Evolutionary conservation across 2,888 invertebrate species (phyloP).

Genomic region (Ptychoptera albimana): DNA sequence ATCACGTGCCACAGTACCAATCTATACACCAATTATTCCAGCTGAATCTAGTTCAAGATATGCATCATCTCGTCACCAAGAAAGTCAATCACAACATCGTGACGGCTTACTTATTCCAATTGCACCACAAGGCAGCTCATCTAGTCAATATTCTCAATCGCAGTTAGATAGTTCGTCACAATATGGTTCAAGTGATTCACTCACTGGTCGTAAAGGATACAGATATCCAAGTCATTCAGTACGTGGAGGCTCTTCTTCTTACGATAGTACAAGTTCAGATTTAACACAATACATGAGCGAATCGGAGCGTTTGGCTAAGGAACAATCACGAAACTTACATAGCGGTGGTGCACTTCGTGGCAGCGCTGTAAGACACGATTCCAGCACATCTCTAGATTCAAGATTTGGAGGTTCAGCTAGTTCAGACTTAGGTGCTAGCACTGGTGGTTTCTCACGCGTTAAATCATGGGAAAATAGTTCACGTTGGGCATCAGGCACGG

Average conservation of each 20-base stretch:
- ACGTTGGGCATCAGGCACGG: conserved; percentile 29
- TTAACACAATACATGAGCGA: conserved; percentile 21
- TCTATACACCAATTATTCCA: conserved; percentile 5
- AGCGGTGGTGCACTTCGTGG: conserved; percentile 16
- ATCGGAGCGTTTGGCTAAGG: conserved; percentile 22
- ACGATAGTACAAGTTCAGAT: conserved; percentile 12
- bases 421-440: conserved; percentile 8
- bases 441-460: conserved; percentile 17
- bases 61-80: conserved; percentile 14
- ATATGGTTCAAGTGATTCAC: neutral
- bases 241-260: neutral
- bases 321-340: conserved; percentile 19
- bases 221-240: neutral
- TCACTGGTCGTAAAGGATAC: neutral
- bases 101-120: conserved; percentile 1
- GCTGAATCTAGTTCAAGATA: conserved; percentile 8
- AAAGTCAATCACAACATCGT: conserved; percentile 11
- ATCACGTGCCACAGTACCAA: neutral
- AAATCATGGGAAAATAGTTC: conserved; percentile 31
- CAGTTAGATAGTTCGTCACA: neutral
- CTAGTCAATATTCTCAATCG: neutral
- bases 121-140: neutral
- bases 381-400: conserved; percentile 8
- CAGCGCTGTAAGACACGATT: conserved; percentile 14
- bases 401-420: conserved; percentile 6